Evolutionary conservation across 2,113 vertebrate genomes (phyloP), one percentile per base, ranked within the genome.

Genomic region (Actinemys pallida): DNA sequence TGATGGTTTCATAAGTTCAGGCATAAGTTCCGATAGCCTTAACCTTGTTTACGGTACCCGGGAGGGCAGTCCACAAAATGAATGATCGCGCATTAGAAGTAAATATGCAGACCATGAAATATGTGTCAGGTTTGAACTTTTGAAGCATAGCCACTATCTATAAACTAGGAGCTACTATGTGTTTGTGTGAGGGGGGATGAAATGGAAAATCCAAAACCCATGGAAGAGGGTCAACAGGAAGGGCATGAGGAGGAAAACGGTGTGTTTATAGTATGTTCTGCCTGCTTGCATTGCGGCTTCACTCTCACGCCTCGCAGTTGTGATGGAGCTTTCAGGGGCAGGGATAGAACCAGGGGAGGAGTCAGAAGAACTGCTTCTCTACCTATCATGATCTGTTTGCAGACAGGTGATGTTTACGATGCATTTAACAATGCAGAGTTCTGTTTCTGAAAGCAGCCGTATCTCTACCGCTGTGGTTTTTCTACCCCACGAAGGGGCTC

Each of bases 121-220:
- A 24, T 84, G 52, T 93, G 92, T 96, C 95, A 95, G 93, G 93
- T 95, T 91, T 96, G 93, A 90, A 56, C 53, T 81, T 42, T 79
- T 82, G 47, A 49, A 75, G 87, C 78, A 65, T n/a, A 80, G 84
- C 57, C 65, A 57, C 9, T 10, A 20, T 39, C 17, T n/a, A 39
- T 39, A 72, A 39, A 39, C 35, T 39, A 22, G 65, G 65, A 39
- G 65, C 65, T 72, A 39, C n/a, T 72, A 39, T 39, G n/a, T 39
- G 19, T 20, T n/a, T 39, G 31, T 8, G 35, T 8, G 31, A 9
- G 20, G 42, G 4, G 20, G 57, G 22, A 12, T 69, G 56, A 84
- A 87, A 20, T 54, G 8, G 10, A 45, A 19, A 22, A 4, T 29
- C 25, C 56, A 76, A 13, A 14, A 27, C 13, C 49, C 89, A 22